Evolutionary conservation across 2,113 vertebrate genomes (phyloP).

Genomic region (Pseudopipra pipra): DNA sequence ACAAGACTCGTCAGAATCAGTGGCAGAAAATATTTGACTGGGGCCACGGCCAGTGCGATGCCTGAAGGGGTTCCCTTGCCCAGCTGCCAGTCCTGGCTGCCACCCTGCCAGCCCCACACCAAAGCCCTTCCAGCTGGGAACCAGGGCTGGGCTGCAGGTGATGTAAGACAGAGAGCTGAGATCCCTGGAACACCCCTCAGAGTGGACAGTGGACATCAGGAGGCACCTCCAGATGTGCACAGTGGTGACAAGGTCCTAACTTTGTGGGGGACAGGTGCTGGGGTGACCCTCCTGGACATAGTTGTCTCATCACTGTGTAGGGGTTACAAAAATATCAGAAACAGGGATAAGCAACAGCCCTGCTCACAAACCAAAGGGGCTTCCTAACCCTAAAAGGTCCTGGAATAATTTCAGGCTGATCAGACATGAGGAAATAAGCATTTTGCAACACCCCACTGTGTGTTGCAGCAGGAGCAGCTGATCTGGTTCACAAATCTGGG

Average conservation of each 20-base stretch:
- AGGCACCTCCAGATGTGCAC: background rate
- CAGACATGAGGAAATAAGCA: background rate
- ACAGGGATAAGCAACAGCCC: fast-evolving
- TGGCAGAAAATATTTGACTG: background rate
- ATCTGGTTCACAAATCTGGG: background rate
- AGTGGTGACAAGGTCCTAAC: background rate
- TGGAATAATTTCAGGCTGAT: background rate
- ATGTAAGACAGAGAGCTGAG: background rate
- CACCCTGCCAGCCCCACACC: background rate
- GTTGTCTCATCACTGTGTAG: background rate
- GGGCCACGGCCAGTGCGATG: background rate
- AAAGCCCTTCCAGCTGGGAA: background rate
- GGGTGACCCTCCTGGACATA: background rate
- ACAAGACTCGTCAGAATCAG: background rate
- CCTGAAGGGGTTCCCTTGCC: background rate
- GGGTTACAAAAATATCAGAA: background rate
- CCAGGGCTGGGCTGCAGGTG: background rate
- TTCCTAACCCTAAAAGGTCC: background rate
- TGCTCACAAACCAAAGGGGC: background rate
- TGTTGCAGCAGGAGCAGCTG: background rate
- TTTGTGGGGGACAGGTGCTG: background rate
- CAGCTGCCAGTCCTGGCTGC: background rate
- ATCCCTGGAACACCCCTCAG: background rate
- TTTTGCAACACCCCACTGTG: background rate
- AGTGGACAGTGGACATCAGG: background rate